Base-by-base conservation (phyloP, 2,113 vertebrate genomes). In the Myocastor coypus region DNA sequence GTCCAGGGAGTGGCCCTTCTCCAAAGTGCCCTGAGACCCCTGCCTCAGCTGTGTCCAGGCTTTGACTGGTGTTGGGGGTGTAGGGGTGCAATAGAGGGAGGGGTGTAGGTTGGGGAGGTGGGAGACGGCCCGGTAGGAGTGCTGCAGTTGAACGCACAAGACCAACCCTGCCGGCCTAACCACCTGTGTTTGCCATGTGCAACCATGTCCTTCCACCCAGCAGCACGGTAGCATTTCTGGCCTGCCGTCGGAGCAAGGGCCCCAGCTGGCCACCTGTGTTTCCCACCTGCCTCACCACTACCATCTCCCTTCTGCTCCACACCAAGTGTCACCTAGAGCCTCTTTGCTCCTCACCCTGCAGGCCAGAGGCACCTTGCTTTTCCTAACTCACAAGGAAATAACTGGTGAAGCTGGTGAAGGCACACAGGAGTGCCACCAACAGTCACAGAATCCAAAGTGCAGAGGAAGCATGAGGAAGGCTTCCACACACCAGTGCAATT, bases 381-480 rank as follows among this genome's bases (percentile, higher is more conserved):
- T 50, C 28, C 5, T 75, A 46, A 30, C 26, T 26, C 42, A 26
- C 42, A 77, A 26, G 26, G 73, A 30, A 77, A 28, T 14, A 46
- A 28, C 17, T 14, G 2, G 73, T 26, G 30, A 16, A 37, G 73
- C 22, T 24, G 83, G 5, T 59, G 19, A 22, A 80, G 42, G 26
- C 55, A 30, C 20, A 66, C 0, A 32, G 34, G 8, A 42, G 34
- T 11, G 46, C 2, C 24, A 3, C 4, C 16, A 22, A 3, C n/a
- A 37, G 30, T 4, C 22, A 24, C 22, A 55, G 24, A 4, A 24
- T 50, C 16, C 46, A 89, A 40, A 68, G 26, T 19, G 3, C 14
- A 11, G 7, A 22, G 22, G 1, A 2, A 10, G 11, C 0, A 0
- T 7, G 11, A 22, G 50, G 50, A 69, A 16, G 84, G n/a, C 32